Conservation (phyloP, 2,888 invertebrate species). For the Chalcosyrphus nemorum region DNA sequence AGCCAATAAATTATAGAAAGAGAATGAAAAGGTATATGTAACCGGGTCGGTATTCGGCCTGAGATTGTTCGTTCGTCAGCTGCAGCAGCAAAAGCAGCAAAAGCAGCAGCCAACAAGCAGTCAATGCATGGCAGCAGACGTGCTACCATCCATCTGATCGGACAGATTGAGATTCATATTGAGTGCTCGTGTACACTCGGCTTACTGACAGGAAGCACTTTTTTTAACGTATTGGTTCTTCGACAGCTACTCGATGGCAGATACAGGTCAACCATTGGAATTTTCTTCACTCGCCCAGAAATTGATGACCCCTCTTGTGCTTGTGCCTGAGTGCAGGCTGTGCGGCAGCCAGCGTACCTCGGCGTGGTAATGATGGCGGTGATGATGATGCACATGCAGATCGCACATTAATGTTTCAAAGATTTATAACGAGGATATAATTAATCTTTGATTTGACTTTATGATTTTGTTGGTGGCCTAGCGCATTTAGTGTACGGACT, state of each 20-base stretch:
- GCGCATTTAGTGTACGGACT: constrained; percentile 51
- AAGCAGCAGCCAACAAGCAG: constrained; percentile 25
- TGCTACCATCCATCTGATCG: constrained; percentile 73
- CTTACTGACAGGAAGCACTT: constrained; percentile 70
- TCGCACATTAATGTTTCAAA: constrained; percentile 60
- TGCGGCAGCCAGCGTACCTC: not conserved
- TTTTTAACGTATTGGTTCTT: constrained; percentile 65
- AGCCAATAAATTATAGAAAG: constrained; percentile 73
- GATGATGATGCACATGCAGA: constrained; percentile 65
- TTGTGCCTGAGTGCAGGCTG: not conserved
- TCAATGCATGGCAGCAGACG: constrained; percentile 64
- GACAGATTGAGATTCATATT: constrained; percentile 72
- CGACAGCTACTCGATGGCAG: constrained; percentile 61
- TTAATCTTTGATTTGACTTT: constrained; percentile 72
- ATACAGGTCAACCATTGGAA: constrained; percentile 67
- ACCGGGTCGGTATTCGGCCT: constrained; percentile 41
- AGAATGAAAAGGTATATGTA: constrained; percentile 54
- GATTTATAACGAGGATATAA: constrained; percentile 72
- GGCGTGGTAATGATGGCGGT: constrained; percentile 16
- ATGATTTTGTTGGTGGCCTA: constrained; percentile 55
- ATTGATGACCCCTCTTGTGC: constrained; percentile 61
- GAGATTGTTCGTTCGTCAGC: constrained; percentile 53
- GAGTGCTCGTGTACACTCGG: constrained; percentile 64
- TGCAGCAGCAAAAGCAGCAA: constrained; percentile 29
- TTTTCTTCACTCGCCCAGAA: constrained; percentile 54